A percentile compares a stretch with the other conserved stretches of the same genome.
These are phyloP conservation scores for Agapornis canus DNA, from an alignment of 2,797 vertebrate species.

Conservation along the genomic window DNA sequence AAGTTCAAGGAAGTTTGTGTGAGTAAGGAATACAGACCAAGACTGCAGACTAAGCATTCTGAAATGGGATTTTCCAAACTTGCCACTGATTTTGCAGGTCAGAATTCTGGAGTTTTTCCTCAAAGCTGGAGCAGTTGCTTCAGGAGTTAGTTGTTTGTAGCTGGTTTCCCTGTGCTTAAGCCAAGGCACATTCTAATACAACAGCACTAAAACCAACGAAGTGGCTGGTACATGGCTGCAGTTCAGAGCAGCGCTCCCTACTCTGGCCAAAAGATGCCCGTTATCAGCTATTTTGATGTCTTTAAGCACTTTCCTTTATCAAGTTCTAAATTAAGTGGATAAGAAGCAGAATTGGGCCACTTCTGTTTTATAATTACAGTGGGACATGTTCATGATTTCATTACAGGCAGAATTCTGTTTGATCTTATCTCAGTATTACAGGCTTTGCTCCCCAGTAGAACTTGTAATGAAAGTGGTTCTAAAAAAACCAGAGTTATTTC, in stretches of 20 bases:
- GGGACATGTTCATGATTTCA: conserved; percentile 13
- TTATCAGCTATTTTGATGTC: not conserved
- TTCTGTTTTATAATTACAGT: not conserved
- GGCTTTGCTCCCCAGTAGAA: conserved; percentile 13
- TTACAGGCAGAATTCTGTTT: conserved; percentile 33
- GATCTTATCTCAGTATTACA: conserved; percentile 22
- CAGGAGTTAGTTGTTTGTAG: not conserved
- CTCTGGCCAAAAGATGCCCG: not conserved
- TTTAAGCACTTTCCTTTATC: not conserved
- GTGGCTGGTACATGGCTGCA: not conserved
- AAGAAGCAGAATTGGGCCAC: conserved; percentile 18
- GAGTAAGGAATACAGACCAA: not conserved
- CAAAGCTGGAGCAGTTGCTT: not conserved
- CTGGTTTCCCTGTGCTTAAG: not conserved
- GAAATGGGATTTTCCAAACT: not conserved
- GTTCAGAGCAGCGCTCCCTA: not conserved
- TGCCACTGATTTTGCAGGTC: not conserved
- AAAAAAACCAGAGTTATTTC: conserved; percentile 5
- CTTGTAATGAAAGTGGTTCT: not conserved
- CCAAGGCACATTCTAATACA: not conserved
- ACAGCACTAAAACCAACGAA: not conserved
- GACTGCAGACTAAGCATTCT: not conserved
- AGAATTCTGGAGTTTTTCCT: not conserved
- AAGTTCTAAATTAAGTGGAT: not conserved
- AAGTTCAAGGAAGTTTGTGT: not conserved